Evolutionary conservation across 2,888 invertebrate genomes (phyloP).

Genomic region (Lasioglossum pauxillum): DNA sequence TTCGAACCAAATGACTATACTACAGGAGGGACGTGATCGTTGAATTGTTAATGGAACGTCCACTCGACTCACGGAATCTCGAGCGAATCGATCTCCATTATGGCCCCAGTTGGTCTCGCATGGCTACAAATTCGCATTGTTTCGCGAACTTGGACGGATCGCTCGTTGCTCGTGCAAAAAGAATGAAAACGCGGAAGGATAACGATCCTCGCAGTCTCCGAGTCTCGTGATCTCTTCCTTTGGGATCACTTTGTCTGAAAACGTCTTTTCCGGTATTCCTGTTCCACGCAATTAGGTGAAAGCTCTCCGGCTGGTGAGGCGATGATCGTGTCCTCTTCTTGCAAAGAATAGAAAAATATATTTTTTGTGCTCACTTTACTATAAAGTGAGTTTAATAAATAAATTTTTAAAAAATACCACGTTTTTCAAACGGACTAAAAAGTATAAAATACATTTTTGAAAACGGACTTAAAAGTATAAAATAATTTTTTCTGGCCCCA

Average conservation of each 20-base stretch:
- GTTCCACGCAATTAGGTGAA: not conserved
- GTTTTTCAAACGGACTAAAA: too few species aligned
- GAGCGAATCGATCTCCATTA: slow-evolving; percentile 29
- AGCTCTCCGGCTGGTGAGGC: not conserved
- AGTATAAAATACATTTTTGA: too few species aligned
- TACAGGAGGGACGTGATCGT: slow-evolving; percentile 10
- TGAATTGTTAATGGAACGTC: slow-evolving; percentile 24
- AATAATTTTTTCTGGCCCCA: too few species aligned
- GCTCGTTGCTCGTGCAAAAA: slow-evolving; percentile 17
- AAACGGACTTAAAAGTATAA: too few species aligned
- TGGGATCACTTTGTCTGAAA: not conserved
- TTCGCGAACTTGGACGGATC: not conserved
- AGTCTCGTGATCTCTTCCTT: slow-evolving; percentile 5
- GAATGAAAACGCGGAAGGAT: slow-evolving; percentile 1
- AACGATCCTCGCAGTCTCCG: slow-evolving; percentile 5
- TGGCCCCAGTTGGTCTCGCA: not conserved
- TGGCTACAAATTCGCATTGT: slow-evolving; percentile 15
- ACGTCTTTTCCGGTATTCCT: not conserved
- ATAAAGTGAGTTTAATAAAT: not conserved
- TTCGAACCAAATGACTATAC: too few species aligned
- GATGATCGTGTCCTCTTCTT: not conserved
- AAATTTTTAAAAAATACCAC: too few species aligned
- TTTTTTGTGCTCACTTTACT: not conserved
- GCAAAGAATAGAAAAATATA: not conserved
- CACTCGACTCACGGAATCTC: slow-evolving; percentile 19